These are phyloP conservation scores for Macropus fuliginosus DNA, from an alignment of 2,797 vertebrate genomes.

Conservation along the genomic window DNA sequence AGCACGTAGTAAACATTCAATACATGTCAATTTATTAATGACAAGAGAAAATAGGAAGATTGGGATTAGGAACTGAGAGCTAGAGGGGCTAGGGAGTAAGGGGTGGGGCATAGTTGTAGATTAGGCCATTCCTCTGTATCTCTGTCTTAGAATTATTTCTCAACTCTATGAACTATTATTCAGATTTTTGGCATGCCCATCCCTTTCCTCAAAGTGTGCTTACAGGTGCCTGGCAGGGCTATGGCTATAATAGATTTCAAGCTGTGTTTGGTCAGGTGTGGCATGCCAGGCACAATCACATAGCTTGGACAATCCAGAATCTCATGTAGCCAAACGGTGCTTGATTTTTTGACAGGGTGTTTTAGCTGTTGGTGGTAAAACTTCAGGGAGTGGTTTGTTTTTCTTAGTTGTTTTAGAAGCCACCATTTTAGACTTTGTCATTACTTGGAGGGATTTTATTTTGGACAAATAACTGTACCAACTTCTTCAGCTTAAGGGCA, in stretches of 20 bases:
- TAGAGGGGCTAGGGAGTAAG: background rate
- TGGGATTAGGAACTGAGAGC: background rate
- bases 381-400: background rate
- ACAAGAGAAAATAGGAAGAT: background rate
- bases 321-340: background rate
- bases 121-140: background rate
- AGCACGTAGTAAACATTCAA: background rate
- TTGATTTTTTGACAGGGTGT: background rate
- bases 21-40: background rate
- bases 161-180: constrained; percentile 8
- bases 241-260: constrained; percentile 33
- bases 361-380: background rate
- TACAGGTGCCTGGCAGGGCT: constrained; percentile 15
- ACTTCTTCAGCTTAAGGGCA: background rate
- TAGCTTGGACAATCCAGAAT: constrained; percentile 1
- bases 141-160: constrained; percentile 4
- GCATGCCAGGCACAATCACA: background rate
- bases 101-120: background rate
- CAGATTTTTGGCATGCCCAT: constrained; percentile 9
- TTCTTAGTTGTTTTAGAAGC: background rate
- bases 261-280: constrained; percentile 28
- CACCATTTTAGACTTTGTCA: background rate
- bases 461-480: background rate
- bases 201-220: constrained; percentile 5
- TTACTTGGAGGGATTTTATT: background rate